Evolutionary conservation across 2,797 vertebrate species (phyloP).

Genomic region (Brachyrhaphis roseni): DNA sequence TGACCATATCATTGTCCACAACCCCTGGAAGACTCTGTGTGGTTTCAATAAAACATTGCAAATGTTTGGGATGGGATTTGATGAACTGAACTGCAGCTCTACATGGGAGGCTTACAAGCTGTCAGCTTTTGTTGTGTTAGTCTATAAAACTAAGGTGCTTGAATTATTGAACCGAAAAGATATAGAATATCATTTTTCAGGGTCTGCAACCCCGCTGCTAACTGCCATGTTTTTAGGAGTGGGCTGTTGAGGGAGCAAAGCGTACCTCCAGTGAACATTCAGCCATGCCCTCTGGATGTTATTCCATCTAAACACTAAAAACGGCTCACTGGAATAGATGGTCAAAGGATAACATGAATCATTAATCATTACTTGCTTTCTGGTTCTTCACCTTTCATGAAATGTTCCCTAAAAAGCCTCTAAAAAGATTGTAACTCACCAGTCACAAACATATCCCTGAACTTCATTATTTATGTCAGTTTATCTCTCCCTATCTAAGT

Average conservation of each 20-base stretch:
- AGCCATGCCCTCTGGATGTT: slow-evolving; percentile 48
- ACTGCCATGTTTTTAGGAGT: slow-evolving; percentile 13
- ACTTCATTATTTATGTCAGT: slow-evolving; percentile 26
- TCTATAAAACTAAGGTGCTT: neutral
- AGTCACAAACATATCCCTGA: slow-evolving; percentile 13
- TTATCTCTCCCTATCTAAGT: slow-evolving; percentile 17
- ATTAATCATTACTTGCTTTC: slow-evolving; percentile 43
- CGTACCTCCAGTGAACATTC: slow-evolving; percentile 20
- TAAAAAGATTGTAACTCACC: slow-evolving; percentile 14
- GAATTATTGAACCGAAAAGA: slow-evolving; percentile 22
- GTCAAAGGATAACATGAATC: slow-evolving; percentile 50
- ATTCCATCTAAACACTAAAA: slow-evolving; percentile 47
- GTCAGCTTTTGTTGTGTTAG: slow-evolving; percentile 2
- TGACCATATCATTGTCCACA: slow-evolving; percentile 1
- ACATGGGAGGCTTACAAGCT: neutral
- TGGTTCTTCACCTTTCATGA: slow-evolving; percentile 37
- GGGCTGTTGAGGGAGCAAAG: slow-evolving; percentile 17
- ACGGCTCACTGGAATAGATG: slow-evolving; percentile 53
- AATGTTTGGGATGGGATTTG: neutral
- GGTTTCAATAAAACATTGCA: slow-evolving; percentile 1
- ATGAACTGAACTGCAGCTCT: neutral
- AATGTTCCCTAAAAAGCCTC: slow-evolving; percentile 18
- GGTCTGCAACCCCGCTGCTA: slow-evolving; percentile 1
- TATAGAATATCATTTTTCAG: slow-evolving; percentile 7
- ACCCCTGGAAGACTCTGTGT: slow-evolving; percentile 12